Evolutionary conservation across 1,140 invertebrate species (phyloP).

Genomic region (Lasioglossum albipes): DNA sequence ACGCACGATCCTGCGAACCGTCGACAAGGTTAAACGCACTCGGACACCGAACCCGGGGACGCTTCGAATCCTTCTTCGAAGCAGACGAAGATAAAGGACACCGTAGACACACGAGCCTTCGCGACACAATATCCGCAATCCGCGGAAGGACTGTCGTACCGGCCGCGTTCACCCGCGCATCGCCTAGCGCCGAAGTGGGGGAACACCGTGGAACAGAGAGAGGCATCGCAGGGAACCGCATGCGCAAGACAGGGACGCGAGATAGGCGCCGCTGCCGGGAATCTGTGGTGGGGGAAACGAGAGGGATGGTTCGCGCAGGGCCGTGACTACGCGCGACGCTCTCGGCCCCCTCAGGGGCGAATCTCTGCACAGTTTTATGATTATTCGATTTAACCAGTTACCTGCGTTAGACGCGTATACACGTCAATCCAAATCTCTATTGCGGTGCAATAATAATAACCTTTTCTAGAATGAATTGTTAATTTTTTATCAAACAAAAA

Average conservation of each 20-base stretch:
- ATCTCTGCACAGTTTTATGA: no score
- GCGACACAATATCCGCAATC: slow-evolving; percentile 67
- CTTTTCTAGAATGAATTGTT: no score
- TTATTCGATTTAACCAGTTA: no score
- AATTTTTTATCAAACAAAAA: no score
- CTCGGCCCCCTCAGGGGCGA: background rate
- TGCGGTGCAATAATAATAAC: no score
- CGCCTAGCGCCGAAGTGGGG: background rate
- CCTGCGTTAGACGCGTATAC: no score
- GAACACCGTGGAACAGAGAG: background rate
- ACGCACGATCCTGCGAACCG: no score
- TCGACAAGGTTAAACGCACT: no score
- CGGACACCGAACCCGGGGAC: no score
- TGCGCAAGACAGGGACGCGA: slow-evolving; percentile 10
- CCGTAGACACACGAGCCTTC: slow-evolving; percentile 27
- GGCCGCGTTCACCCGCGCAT: slow-evolving; percentile 15
- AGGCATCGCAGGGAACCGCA: background rate
- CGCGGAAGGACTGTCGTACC: slow-evolving; percentile 68
- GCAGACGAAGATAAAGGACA: slow-evolving; percentile 1
- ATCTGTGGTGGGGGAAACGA: slow-evolving; percentile 39
- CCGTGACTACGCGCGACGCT: slow-evolving; percentile 20
- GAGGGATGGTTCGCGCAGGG: slow-evolving; percentile 48
- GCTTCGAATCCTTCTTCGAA: background rate
- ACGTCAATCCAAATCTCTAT: no score
- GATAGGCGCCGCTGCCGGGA: slow-evolving; percentile 1